Evolutionary conservation across 2,888 invertebrate genomes (phyloP).

Genomic region (Melinaea menophilus): DNA sequence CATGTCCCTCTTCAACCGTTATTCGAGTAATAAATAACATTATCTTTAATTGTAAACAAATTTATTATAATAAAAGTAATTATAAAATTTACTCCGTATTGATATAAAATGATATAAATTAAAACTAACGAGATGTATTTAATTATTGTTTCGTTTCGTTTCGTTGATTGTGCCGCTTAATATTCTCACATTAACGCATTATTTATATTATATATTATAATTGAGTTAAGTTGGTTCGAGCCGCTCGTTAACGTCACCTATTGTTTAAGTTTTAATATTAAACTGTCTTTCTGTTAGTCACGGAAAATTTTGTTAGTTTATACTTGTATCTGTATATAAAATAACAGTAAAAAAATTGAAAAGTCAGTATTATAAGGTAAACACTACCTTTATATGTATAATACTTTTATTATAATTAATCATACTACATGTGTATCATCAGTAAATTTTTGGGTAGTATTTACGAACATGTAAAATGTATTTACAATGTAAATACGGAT

Average conservation of each 20-base stretch:
- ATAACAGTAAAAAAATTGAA: too few relatives aligned
- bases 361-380: too few relatives aligned
- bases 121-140: slow-evolving; percentile 31
- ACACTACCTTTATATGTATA: too few relatives aligned
- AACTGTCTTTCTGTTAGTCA: slow-evolving; percentile 46
- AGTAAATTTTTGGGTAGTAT: too few relatives aligned
- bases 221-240: slow-evolving; percentile 67
- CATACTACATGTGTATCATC: too few relatives aligned
- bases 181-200: slow-evolving; percentile 44
- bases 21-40: background rate
- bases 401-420: too few relatives aligned
- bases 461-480: background rate
- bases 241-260: slow-evolving; percentile 69
- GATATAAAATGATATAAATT: slow-evolving; percentile 28
- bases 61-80: background rate
- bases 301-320: slow-evolving; percentile 13
- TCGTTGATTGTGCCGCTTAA: slow-evolving; percentile 49
- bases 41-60: background rate
- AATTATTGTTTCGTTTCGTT: slow-evolving; percentile 44
- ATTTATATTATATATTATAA: slow-evolving; percentile 63
- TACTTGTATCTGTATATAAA: background rate
- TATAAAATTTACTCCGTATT: slow-evolving; percentile 3
- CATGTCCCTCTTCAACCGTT: too few relatives aligned
- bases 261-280: slow-evolving; percentile 75
- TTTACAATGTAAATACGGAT: background rate